A percentile compares a stretch with the other conserved stretches of the same genome.
Evolutionary conservation across 2,888 invertebrate genomes (phyloP).

Genomic region (Cerastis rubricosa): DNA sequence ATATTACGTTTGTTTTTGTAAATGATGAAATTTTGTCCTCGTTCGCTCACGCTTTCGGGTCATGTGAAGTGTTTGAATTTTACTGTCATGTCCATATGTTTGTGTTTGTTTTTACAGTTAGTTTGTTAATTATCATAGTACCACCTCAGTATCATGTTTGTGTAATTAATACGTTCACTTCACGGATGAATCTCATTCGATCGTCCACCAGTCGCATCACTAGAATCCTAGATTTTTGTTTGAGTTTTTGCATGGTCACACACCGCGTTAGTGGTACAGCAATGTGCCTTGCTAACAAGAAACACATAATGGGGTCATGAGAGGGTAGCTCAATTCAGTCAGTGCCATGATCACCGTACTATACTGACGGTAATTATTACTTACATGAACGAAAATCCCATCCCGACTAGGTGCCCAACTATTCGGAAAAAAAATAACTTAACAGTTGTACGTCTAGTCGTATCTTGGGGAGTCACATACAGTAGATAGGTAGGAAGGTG

Average conservation of each 20-base stretch:
- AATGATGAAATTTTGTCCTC: slow-evolving; percentile 72
- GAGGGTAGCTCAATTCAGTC: slow-evolving; percentile 20
- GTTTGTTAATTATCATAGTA: slow-evolving; percentile 74
- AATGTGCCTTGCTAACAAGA: slow-evolving; percentile 46
- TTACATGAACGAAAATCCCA: neutral
- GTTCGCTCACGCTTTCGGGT: slow-evolving; percentile 78
- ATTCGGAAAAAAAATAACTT: neutral
- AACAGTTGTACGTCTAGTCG: slow-evolving; percentile 33
- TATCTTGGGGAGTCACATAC: neutral
- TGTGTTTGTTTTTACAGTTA: slow-evolving; percentile 76
- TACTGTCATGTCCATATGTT: slow-evolving; percentile 71
- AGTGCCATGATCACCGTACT: slow-evolving; percentile 13
- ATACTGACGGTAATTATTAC: slow-evolving; percentile 2
- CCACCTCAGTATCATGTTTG: slow-evolving; percentile 58
- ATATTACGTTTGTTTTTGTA: slow-evolving; percentile 64
- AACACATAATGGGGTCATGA: slow-evolving; percentile 46
- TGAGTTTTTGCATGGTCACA: slow-evolving; percentile 73
- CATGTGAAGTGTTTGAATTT: slow-evolving; percentile 76
- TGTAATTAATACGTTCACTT: slow-evolving; percentile 65
- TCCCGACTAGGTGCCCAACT: slow-evolving; percentile 19
- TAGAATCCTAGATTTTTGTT: slow-evolving; percentile 57
- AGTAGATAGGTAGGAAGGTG: slow-evolving; percentile 32
- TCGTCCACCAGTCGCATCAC: slow-evolving; percentile 65
- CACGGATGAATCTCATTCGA: slow-evolving; percentile 52
- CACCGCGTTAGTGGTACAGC: slow-evolving; percentile 53